Evolutionary conservation across 2,888 invertebrate genomes (phyloP), one percentile per base, ranked within the genome.

Genomic region (Polyploca ridens): DNA sequence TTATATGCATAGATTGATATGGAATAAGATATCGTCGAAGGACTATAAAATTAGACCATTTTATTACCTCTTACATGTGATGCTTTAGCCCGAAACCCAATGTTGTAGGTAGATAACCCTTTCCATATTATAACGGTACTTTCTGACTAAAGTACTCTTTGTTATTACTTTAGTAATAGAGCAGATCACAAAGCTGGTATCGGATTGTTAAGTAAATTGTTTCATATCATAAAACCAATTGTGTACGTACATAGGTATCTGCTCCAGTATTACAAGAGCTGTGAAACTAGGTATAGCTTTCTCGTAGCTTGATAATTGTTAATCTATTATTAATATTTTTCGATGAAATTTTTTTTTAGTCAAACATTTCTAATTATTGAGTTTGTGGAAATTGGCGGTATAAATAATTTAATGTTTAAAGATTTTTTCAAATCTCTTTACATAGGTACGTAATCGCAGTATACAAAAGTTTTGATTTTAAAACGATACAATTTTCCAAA

Each of bases 191-290:
- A 67, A 70, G 69, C 68, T 70, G 61, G 64, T 46, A 44, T 41
- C 54, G 59, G 63, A 64, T 71, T 63, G 68, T 72, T 77, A 75
- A 74, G 72, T 75, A 76, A 81, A 81, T 81, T 76, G 79, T 76
- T 79, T 74, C 63, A 69, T 75, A 75, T 75, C 69, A 67, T 73
- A 75, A 70, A 73, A 68, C 66, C 71, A 70, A 77, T 71, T 72
- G 33, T 16, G 16, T 27, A n/a, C 35, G 7, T n/a, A 46, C 7
- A 16, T 13, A 49, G 13, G 54, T 35, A 46, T 35, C 33, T 46
- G 1, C n/a, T 46, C 46, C 46, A 46, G 46, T n/a, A 46, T 0
- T 13, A n/a, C 46, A 46, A n/a, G 46, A 6, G 46, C 3, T 41
- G 13, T 4, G 7, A 46, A 5, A 6, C 46, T n/a, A n/a, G n/a